These are phyloP conservation scores for Euplexia lucipara DNA, from an alignment of 2,888 invertebrate genomes.

Conservation along the genomic window DNA sequence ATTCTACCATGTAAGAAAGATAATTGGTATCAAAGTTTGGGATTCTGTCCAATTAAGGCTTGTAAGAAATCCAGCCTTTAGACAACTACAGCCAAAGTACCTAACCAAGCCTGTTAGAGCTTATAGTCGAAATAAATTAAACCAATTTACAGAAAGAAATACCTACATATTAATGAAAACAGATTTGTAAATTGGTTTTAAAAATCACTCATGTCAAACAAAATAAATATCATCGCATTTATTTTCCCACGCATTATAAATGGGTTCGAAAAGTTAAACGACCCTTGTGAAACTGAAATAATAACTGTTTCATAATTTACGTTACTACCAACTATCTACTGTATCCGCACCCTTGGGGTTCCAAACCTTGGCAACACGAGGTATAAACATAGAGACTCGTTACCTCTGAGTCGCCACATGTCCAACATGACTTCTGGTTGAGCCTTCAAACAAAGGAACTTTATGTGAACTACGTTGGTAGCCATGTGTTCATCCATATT, in stretches of 20 bases:
- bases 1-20: constrained; percentile 6
- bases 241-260: no score
- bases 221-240: no score
- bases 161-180: no score
- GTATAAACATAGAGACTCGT: constrained; percentile 6
- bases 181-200: no score
- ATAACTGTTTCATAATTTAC: no score
- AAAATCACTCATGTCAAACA: no score
- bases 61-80: background rate
- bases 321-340: background rate
- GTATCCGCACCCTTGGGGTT: background rate
- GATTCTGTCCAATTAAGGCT: constrained; percentile 19
- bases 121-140: background rate
- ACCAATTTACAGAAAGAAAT: no score
- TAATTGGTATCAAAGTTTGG: constrained; percentile 15
- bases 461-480: constrained; percentile 6
- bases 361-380: background rate
- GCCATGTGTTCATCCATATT: constrained; percentile 37
- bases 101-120: background rate
- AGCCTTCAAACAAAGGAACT: constrained; percentile 21
- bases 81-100: background rate
- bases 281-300: no score
- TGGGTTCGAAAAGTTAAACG: no score
- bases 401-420: constrained; percentile 4
- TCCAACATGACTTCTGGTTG: constrained; percentile 19